These are phyloP conservation scores for Semnornis frantzii DNA, from an alignment of 2,113 vertebrate genomes.

Conservation along the genomic window DNA sequence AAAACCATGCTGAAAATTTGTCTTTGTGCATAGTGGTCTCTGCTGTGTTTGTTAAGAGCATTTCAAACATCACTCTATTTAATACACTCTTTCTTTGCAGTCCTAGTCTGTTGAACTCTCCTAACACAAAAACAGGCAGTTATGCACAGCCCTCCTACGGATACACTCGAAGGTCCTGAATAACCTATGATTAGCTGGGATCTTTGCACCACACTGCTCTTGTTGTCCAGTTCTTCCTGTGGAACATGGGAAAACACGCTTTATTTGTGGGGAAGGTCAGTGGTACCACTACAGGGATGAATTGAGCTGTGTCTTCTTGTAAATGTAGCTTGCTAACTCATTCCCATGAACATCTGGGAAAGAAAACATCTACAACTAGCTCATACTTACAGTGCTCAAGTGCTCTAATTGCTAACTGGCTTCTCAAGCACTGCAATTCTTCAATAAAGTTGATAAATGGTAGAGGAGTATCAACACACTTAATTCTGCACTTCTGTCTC, in stretches of 20 bases:
- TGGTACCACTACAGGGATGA: slow-evolving; percentile 21
- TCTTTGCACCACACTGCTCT: slow-evolving; percentile 43
- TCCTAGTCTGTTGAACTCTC: not conserved
- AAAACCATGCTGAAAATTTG: not conserved
- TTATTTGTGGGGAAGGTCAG: slow-evolving; percentile 48
- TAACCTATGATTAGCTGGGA: slow-evolving; percentile 2
- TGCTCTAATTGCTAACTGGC: slow-evolving; percentile 11
- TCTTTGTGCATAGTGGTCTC: not conserved
- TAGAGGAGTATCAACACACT: slow-evolving; percentile 8
- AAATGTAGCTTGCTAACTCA: slow-evolving; percentile 14
- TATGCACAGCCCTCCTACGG: slow-evolving; percentile 1
- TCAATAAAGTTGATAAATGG: not conserved
- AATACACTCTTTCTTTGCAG: not conserved
- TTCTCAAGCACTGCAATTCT: not conserved
- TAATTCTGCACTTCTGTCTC: not conserved
- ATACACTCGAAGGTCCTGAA: slow-evolving; percentile 7
- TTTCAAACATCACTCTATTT: not conserved
- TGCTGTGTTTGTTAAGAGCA: not conserved
- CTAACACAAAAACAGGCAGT: not conserved
- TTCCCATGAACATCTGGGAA: slow-evolving; percentile 47
- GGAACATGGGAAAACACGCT: slow-evolving; percentile 35
- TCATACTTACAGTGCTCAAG: not conserved
- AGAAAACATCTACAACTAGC: slow-evolving; percentile 39
- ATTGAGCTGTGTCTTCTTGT: slow-evolving; percentile 40
- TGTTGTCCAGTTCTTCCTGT: slow-evolving; percentile 40